These are phyloP conservation scores for Pelvicachromis taeniatus DNA, from an alignment of 2,113 vertebrate genomes.

Conservation along the genomic window DNA sequence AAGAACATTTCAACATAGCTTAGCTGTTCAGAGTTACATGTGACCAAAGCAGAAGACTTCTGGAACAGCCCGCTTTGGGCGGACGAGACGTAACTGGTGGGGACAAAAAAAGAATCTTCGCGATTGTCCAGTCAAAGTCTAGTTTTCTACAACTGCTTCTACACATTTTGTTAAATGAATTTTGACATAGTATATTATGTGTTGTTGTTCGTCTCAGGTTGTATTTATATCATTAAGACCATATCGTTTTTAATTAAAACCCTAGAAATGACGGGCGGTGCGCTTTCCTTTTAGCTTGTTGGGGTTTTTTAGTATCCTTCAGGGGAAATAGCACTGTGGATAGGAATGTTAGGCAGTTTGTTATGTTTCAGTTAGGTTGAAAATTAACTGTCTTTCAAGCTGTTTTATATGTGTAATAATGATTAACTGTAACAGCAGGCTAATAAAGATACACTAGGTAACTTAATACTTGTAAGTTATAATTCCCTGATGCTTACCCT, in stretches of 20 bases:
- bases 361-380: background rate
- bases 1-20: background rate
- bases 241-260: background rate
- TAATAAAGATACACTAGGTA: background rate
- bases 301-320: rapidly evolving
- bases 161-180: background rate
- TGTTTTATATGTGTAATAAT: background rate
- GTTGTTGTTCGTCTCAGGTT: background rate
- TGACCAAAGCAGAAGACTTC: background rate
- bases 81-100: too few species aligned
- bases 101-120: background rate
- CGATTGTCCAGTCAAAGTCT: background rate
- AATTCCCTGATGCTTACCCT: background rate
- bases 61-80: background rate
- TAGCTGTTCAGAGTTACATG: background rate
- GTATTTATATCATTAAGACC: background rate
- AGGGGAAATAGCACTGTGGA: background rate
- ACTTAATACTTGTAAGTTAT: background rate
- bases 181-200: background rate
- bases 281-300: background rate
- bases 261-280: background rate
- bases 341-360: background rate
- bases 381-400: background rate
- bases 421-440: background rate
- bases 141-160: background rate